Conservation (phyloP, 1,140 invertebrate genomes). For the Sarcophaga bullata region DNA sequence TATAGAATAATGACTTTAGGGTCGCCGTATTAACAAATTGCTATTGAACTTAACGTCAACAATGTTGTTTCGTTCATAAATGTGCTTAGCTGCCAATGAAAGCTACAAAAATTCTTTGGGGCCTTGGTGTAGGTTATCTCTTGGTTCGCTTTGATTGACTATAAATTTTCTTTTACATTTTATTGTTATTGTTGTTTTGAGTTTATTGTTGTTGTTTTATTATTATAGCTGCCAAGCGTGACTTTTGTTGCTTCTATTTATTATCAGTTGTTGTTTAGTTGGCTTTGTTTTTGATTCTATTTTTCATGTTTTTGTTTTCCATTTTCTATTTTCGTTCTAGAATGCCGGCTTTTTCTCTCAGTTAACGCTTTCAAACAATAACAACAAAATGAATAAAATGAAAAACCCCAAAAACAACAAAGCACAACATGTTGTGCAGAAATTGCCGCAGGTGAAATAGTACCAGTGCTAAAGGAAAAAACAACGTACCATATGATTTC, state of each 20-base stretch:
- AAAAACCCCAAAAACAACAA: neutral
- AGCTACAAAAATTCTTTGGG: too few relatives aligned
- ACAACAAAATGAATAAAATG: conserved; percentile 9
- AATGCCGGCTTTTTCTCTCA: conserved; percentile 20
- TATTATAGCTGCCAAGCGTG: conserved; percentile 33
- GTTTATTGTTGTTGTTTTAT: neutral
- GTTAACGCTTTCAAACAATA: conserved; percentile 23
- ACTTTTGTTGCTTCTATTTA: conserved; percentile 26
- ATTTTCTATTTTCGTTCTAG: conserved; percentile 6
- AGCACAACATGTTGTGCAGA: conserved; percentile 28
- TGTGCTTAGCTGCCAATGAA: neutral
- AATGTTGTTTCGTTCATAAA: neutral
- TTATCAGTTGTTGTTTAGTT: conserved; percentile 17
- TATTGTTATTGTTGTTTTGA: neutral
- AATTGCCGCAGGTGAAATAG: conserved; percentile 30
- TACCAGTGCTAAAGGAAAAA: neutral
- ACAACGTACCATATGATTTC: neutral
- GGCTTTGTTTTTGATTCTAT: neutral
- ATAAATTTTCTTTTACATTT: neutral
- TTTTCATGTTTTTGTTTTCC: neutral
- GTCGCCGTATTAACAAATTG: too few relatives aligned
- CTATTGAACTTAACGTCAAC: neutral
- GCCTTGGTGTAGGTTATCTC: too few relatives aligned
- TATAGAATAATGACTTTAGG: too few relatives aligned
- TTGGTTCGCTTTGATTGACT: too few relatives aligned